phyloP scores from a whole-genome alignment of 2,797 vertebrate genomes.

The Geranospiza caerulescens region DNA sequence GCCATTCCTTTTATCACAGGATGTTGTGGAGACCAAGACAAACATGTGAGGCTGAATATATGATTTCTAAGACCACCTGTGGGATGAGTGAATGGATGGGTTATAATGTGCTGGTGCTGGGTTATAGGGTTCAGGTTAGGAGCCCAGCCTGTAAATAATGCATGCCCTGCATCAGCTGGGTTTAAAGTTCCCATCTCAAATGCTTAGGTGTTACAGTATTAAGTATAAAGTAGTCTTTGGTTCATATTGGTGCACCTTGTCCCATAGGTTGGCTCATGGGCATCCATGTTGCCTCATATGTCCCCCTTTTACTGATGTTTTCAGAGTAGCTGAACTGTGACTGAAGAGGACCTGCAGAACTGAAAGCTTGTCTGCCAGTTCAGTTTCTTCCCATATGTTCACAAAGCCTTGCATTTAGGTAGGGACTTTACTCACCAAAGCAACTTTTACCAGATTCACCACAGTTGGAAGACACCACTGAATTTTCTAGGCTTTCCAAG shows the following conservation, averaged over 20 bases:
- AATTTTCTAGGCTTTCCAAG: neutral
- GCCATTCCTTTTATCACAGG: neutral
- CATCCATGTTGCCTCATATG: neutral
- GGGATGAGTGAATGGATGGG: neutral
- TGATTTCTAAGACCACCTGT: neutral
- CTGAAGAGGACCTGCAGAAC: neutral
- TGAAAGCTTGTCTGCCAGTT: neutral
- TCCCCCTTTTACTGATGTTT: neutral
- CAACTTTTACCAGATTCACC: neutral
- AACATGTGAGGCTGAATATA: neutral
- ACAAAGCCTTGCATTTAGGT: neutral
- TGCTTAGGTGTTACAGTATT: neutral
- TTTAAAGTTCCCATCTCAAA: neutral
- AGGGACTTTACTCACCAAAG: neutral
- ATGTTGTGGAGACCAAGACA: neutral
- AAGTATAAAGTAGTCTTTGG: neutral
- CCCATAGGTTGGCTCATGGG: neutral
- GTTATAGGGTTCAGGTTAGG: neutral
- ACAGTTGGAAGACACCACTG: neutral
- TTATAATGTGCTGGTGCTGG: neutral
- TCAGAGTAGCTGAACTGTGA: neutral
- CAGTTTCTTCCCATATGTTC: neutral
- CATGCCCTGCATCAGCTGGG: accelerated
- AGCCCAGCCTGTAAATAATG: neutral
- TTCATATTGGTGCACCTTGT: neutral